A percentile compares a stretch with the other conserved stretches of the same genome.
These are phyloP conservation scores for Linurgus olivaceus DNA, from an alignment of 2,797 vertebrate species.

Conservation along the genomic window DNA sequence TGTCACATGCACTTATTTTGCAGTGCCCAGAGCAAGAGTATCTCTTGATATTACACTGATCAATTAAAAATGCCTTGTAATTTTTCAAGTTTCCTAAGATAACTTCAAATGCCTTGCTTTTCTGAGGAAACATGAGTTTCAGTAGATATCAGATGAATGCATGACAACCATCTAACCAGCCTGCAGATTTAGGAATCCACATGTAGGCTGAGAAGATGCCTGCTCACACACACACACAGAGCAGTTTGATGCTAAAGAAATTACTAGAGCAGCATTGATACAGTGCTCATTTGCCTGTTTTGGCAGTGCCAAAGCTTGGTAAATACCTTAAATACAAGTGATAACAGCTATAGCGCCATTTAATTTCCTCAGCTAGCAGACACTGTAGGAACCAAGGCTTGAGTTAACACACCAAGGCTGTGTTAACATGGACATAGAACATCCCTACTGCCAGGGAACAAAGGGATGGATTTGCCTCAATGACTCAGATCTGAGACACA, in stretches of 20 bases:
- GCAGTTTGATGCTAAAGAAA: slow-evolving; percentile 41
- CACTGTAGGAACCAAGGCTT: background rate
- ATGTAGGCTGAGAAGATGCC: slow-evolving; percentile 96
- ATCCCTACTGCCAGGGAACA: background rate
- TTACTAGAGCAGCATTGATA: background rate
- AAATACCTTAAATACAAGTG: background rate
- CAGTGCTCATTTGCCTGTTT: background rate
- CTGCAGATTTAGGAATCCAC: slow-evolving; percentile 96
- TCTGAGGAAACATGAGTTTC: slow-evolving; percentile 42
- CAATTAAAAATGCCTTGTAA: background rate
- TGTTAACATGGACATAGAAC: background rate
- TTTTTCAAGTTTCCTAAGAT: background rate
- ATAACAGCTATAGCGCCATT: background rate
- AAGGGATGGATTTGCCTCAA: background rate
- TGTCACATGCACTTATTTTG: background rate
- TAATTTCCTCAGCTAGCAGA: background rate
- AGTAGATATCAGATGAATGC: slow-evolving; percentile 79
- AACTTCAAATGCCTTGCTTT: slow-evolving; percentile 24
- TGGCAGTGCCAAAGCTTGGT: background rate
- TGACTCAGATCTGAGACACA: background rate
- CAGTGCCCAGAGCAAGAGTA: background rate
- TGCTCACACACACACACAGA: slow-evolving; percentile 80
- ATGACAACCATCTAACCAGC: slow-evolving; percentile 99
- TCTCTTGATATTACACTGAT: background rate
- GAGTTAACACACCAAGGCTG: background rate